Evolutionary conservation across 2,797 vertebrate species (phyloP), one percentile per base, ranked within the genome.

Genomic region (Miichthys miiuy): DNA sequence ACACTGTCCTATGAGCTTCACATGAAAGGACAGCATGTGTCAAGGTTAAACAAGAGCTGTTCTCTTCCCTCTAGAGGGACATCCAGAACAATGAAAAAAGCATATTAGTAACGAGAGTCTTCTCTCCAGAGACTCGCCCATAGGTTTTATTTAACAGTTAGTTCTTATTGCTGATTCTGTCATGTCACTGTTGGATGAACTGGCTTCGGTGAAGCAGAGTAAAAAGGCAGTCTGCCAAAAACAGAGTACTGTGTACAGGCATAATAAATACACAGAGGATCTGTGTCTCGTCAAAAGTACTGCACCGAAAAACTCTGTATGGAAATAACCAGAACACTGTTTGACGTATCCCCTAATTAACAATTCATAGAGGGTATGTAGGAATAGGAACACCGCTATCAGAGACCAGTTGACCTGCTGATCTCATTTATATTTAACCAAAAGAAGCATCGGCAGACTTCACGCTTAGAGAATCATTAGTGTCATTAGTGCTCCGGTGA

Each of bases 31-130:
- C 60, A 46, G 34, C 20, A 34, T 2, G 44, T 76, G 79, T 77
- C 88, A 85, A 90, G 79, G 92, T 91, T 84, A 79, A 83, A 85
- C 72, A 56, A 52, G 23, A 88, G 55, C 66, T 51, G 73, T 20
- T 68, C 21, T 38, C 20, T 48, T 38, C 25, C 52, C 30, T 68
- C 41, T 54, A 27, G 42, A 50, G 72, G 68, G 66, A 72, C 14
- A 25, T 42, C 48, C 3, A 70, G 68, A 80, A 5, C 8, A 71
- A 38, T 9, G 34, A 38, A 9, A 70, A 63, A 30, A 46, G 13
- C 30, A 51, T 30, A 52, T 9, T 0, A 60, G 44, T 68, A 41
- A 46, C 48, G 2, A 41, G 41, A 62, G 47, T 46, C 44, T 27
- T 51, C 42, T 76, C 48, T 62, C 47, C 13, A 34, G 68, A 77